These are phyloP conservation scores for Junonia oenone DNA, from an alignment of 2,888 invertebrate species.

Conservation along the genomic window DNA sequence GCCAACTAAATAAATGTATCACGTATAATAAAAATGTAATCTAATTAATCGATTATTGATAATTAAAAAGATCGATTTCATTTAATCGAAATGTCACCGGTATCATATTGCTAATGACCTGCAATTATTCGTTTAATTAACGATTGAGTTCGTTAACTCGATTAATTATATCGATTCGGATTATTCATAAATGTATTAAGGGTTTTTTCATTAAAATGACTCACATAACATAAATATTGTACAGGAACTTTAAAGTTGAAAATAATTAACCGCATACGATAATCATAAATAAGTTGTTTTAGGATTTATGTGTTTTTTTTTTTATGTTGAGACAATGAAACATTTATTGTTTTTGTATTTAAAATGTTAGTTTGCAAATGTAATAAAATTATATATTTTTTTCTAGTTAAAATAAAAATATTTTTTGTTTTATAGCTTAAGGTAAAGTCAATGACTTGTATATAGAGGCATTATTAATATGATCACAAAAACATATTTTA, in stretches of 20 bases:
- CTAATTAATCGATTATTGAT: conserved; percentile 41
- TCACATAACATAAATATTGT: neutral
- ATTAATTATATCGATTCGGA: conserved; percentile 27
- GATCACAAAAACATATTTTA: too few species aligned
- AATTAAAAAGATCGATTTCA: conserved; percentile 47
- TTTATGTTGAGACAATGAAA: neutral
- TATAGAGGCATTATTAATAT: too few species aligned
- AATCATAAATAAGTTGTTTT: neutral
- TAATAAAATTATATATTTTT: too few species aligned
- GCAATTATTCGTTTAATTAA: conserved; percentile 33
- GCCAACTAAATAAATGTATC: too few species aligned
- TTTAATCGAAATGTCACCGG: conserved; percentile 47
- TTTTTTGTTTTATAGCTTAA: too few species aligned
- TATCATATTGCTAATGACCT: conserved; percentile 32
- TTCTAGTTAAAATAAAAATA: too few species aligned
- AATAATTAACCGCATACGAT: neutral
- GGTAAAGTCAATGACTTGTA: too few species aligned
- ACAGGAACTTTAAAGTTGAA: neutral
- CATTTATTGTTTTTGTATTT: neutral
- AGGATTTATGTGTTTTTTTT: neutral
- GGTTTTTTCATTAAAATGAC: neutral
- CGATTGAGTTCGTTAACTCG: conserved; percentile 27
- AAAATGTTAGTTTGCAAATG: neutral
- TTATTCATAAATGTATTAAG: conserved; percentile 18
- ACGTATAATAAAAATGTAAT: neutral